Percentiles rank a stretch among this genome's conserved stretches.
phyloP scores from a whole-genome alignment of 2,888 invertebrate species.

The Acrobasis repandana region DNA sequence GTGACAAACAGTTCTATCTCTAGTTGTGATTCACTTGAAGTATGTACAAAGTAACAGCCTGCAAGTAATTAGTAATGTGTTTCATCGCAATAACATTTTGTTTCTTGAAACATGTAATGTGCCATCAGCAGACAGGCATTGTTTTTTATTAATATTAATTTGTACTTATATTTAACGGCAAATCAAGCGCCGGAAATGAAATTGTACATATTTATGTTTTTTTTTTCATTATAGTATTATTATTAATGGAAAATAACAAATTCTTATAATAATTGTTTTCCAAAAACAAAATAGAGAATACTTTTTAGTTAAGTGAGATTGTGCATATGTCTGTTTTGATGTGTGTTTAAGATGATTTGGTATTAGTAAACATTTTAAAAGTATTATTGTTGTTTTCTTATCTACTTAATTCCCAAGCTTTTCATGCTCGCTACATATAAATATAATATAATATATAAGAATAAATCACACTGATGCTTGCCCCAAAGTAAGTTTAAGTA shows the following conservation, averaged over 20 bases:
- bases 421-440: background rate
- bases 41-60: constrained; percentile 75
- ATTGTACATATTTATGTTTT: constrained; percentile 75
- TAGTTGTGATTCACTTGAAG: constrained; percentile 62
- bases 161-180: constrained; percentile 75
- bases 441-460: too few species aligned
- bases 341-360: constrained; percentile 82
- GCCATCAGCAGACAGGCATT: constrained; percentile 75
- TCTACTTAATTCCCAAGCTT: background rate
- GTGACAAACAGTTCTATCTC: constrained; percentile 24
- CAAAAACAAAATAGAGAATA: constrained; percentile 75
- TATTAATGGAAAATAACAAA: constrained; percentile 61
- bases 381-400: constrained; percentile 31
- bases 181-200: constrained; percentile 74
- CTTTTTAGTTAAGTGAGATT: constrained; percentile 79
- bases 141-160: constrained; percentile 67
- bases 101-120: constrained; percentile 72
- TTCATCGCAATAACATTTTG: constrained; percentile 52
- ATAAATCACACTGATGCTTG: too few species aligned
- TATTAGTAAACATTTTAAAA: constrained; percentile 80
- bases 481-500: too few species aligned
- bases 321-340: constrained; percentile 82
- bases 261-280: constrained; percentile 72
- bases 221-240: constrained; percentile 72
- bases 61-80: constrained; percentile 70